Base-by-base conservation (phyloP, 1,140 invertebrate genomes). In the Atta cephalotes region DNA sequence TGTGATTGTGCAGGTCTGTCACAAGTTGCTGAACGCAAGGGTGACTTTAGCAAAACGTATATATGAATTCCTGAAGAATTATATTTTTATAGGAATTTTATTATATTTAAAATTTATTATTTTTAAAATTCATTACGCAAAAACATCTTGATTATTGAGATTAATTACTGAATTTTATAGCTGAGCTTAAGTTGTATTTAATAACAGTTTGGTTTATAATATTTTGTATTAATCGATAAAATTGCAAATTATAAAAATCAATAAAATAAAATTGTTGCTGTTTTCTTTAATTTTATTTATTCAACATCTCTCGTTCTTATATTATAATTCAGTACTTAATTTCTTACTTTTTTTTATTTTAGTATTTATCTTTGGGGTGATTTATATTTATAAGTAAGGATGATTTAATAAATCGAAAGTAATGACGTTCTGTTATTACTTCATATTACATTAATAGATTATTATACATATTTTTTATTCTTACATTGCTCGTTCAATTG, bases 1-100 rank as follows among this genome's bases (percentile, higher is more conserved):
- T 31, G 25, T 18, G 35, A 82, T 72, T 25, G 72, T 10, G 10
- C 49, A 51, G 68, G 68, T 21, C 25, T 45, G 80, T 82, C 21
- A 16, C 56, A 18, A 62, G 39, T 82, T n/a, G 18, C 3, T 18
- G 25, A 58, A 21, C 18, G 56, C 16, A 16, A 72, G 63, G 14
- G 63, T 18, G 16, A 31, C 49, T 60, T 51, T 25, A 10, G 31
- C 12, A 1, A 49, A 53, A 68, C 0, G n/a, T 5, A 0, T 7
- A 39, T 12, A 71, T 0, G n/a, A 56, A 80, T 25, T 7, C 39
- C 10, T 14, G 31, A 18, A 81, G 10, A 58, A 68, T 66, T 65
- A 35, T 70, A 53, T 70, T 58, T 71, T 60, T 28, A 39, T 5
- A 58, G 14, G 16, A 39, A 31, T 28, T 12, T 16, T 53, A 16